A percentile compares a stretch with the other conserved stretches of the same genome.
Conservation (phyloP, 1,140 invertebrate species). For the Trachymyrmex cornetzi region DNA sequence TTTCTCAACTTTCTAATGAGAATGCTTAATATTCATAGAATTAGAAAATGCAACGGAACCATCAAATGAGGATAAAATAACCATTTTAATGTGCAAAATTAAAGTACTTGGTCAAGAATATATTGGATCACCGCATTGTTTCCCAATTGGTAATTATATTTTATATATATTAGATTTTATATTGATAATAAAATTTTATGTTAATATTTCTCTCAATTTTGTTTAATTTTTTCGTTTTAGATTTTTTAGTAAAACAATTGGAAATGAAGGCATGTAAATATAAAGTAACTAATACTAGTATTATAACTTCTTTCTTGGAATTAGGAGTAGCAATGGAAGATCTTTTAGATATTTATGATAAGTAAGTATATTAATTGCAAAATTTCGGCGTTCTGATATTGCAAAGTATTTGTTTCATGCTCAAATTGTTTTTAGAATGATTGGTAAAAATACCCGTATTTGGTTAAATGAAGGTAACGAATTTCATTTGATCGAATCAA, state of each 20-base stretch:
- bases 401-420: constrained; percentile 23
- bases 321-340: constrained; percentile 91
- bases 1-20: background rate
- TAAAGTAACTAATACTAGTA: constrained; percentile 89
- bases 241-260: constrained; percentile 91
- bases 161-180: background rate
- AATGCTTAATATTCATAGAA: constrained; percentile 76
- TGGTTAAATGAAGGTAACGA: constrained; percentile 93
- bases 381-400: background rate
- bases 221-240: constrained; percentile 83
- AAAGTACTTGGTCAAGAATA: constrained; percentile 91
- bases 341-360: constrained; percentile 91
- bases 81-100: constrained; percentile 91
- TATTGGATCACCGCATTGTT: constrained; percentile 91
- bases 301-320: constrained; percentile 90
- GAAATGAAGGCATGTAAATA: constrained; percentile 92
- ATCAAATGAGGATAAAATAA: constrained; percentile 89
- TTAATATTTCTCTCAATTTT: constrained; percentile 9
- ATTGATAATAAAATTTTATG: constrained; percentile 1
- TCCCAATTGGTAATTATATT: constrained; percentile 89
- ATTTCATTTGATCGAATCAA: constrained; percentile 91
- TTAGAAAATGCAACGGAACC: constrained; percentile 78
- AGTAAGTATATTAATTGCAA: constrained; percentile 85
- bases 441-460: constrained; percentile 91
- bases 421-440: constrained; percentile 87